phyloP scores from a whole-genome alignment of 2,113 vertebrate species.

The Nipponia nippon region DNA sequence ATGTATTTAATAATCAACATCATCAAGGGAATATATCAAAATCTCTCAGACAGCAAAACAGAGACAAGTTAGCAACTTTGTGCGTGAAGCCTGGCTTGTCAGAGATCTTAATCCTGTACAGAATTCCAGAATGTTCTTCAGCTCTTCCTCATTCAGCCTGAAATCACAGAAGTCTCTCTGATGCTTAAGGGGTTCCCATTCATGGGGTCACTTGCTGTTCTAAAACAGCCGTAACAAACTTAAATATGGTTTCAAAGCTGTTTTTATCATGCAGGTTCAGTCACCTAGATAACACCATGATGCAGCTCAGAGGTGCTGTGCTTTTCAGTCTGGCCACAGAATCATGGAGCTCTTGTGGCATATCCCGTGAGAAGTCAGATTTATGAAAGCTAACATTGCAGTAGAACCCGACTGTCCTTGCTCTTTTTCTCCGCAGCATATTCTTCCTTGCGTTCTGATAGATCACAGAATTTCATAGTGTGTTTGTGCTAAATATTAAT shows the following conservation, averaged over 20 bases:
- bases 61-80: not conserved
- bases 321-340: not conserved
- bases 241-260: not conserved
- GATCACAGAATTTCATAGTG: not conserved
- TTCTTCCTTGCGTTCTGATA: not conserved
- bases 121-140: not conserved
- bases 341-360: not conserved
- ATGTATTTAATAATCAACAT: not conserved
- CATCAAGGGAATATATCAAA: not conserved
- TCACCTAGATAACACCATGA: not conserved
- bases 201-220: not conserved
- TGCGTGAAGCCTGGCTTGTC: not conserved
- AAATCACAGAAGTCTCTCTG: not conserved
- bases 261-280: not conserved
- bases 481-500: not conserved
- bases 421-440: accelerated
- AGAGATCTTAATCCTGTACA: not conserved
- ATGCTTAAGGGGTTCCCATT: not conserved
- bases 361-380: not conserved
- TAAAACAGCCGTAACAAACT: not conserved
- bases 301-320: not conserved
- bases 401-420: not conserved
- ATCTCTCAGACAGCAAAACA: not conserved
- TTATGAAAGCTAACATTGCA: not conserved
- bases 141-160: not conserved